phyloP scores from a whole-genome alignment of 2,797 vertebrate genomes.

The Leuciscus waleckii region DNA sequence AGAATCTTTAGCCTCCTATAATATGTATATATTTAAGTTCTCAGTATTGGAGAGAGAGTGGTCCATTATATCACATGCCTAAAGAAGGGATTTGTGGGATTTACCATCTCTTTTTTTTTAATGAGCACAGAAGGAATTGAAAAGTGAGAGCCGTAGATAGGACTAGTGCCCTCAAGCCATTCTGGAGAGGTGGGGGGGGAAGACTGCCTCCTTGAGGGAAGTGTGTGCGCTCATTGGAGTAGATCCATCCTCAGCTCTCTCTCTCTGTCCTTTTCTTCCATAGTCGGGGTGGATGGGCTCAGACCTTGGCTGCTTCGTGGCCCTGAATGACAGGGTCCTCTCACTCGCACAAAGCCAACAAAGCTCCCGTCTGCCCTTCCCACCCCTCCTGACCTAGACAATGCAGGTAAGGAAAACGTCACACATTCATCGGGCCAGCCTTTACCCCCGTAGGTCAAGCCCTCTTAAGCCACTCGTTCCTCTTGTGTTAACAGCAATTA shows the following conservation, averaged over 20 bases:
- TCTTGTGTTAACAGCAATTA: slow-evolving; percentile 70
- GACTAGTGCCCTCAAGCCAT: slow-evolving; percentile 61
- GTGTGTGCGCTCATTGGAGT: slow-evolving; percentile 57
- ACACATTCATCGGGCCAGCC: slow-evolving; percentile 63
- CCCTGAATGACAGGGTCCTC: slow-evolving; percentile 57
- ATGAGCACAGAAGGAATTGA: slow-evolving; percentile 59
- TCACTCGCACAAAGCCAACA: slow-evolving; percentile 63
- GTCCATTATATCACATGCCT: slow-evolving; percentile 44
- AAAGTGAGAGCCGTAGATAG: slow-evolving; percentile 59
- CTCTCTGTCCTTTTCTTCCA: slow-evolving; percentile 56
- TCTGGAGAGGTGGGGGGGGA: slow-evolving; percentile 45
- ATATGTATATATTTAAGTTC: neutral
- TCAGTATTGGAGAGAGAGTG: slow-evolving; percentile 22
- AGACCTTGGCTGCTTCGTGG: slow-evolving; percentile 58
- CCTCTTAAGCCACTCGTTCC: slow-evolving; percentile 66
- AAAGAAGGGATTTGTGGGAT: slow-evolving; percentile 53
- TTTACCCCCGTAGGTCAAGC: slow-evolving; percentile 66
- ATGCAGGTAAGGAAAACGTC: slow-evolving; percentile 67
- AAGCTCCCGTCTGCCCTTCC: slow-evolving; percentile 54
- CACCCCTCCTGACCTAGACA: slow-evolving; percentile 62
- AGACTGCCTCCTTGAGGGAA: slow-evolving; percentile 49
- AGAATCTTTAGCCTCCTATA: no score
- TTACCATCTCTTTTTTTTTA: slow-evolving; percentile 57
- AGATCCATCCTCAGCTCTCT: slow-evolving; percentile 54
- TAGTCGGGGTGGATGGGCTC: slow-evolving; percentile 51